Evolutionary conservation across 2,888 invertebrate genomes (phyloP).

Genomic region (Brachyptera risi): DNA sequence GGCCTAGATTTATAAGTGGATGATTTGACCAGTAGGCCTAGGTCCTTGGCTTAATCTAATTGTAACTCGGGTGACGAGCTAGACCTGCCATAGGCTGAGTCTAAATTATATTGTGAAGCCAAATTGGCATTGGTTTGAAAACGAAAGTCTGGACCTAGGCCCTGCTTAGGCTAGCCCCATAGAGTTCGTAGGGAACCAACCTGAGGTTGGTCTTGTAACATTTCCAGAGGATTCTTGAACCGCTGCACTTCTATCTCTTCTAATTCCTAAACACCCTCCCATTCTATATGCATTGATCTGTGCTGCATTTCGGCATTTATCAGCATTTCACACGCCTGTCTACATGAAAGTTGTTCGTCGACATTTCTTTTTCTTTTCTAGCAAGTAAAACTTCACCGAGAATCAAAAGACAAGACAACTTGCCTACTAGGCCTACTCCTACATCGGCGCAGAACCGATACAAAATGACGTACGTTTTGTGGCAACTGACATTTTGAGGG

Average conservation of each 20-base stretch:
- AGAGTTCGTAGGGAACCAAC: no score
- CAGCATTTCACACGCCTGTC: constrained; percentile 42
- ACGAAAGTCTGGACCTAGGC: no score
- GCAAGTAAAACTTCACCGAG: background rate
- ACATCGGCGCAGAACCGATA: background rate
- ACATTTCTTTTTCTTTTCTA: constrained; percentile 11
- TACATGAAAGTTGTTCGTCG: constrained; percentile 45
- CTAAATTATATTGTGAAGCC: no score
- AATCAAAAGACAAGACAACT: no score
- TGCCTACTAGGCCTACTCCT: no score
- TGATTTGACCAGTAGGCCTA: no score
- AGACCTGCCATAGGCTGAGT: no score
- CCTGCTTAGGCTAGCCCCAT: no score
- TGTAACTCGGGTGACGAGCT: no score
- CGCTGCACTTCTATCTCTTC: constrained; percentile 75
- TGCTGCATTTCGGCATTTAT: constrained; percentile 50
- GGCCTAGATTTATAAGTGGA: no score
- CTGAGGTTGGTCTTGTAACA: constrained; percentile 76
- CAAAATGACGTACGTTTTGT: background rate
- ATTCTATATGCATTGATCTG: constrained; percentile 58
- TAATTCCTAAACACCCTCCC: constrained; percentile 86
- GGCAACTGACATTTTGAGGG: background rate
- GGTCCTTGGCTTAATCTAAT: no score
- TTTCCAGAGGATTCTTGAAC: constrained; percentile 76
- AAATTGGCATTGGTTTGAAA: no score